A percentile compares a stretch with the other conserved stretches of the same genome.
Conservation (phyloP, 2,113 vertebrate species). For the Pteropus alecto region DNA sequence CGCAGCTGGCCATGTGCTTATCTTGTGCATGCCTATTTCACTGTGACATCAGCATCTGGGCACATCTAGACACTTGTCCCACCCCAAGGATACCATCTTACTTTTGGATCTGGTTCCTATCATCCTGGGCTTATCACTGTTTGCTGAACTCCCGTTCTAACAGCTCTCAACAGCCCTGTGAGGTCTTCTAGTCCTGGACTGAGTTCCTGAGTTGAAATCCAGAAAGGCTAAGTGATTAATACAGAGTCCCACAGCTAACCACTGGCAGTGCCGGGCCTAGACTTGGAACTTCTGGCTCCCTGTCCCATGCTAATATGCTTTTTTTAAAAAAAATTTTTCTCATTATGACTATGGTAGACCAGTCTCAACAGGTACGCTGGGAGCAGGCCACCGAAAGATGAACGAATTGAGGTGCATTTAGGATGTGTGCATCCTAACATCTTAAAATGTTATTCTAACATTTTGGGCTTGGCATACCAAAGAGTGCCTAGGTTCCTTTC, state of each 20-base stretch:
- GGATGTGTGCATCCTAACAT: slow-evolving; percentile 70
- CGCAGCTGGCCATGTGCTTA: background rate
- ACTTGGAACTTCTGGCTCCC: background rate
- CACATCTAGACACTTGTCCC: background rate
- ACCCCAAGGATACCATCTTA: background rate
- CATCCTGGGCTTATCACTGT: background rate
- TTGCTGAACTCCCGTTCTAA: background rate
- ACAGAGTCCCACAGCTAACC: background rate
- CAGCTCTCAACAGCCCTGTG: background rate
- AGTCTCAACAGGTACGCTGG: slow-evolving; percentile 49
- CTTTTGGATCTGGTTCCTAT: background rate
- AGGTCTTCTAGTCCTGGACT: background rate
- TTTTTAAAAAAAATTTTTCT: background rate
- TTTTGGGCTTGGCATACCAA: slow-evolving; percentile 76
- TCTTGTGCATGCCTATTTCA: background rate
- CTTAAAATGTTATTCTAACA: slow-evolving; percentile 80
- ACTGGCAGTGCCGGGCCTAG: background rate
- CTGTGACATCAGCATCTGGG: background rate
- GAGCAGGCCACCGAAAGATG: slow-evolving; percentile 57
- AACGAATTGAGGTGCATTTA: slow-evolving; percentile 65
- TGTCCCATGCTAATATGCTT: background rate
- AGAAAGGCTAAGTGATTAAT: slow-evolving; percentile 42
- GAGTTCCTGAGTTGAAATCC: background rate
- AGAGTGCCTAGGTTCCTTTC: slow-evolving; percentile 68
- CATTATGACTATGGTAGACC: background rate